Percentiles rank a stretch among this genome's conserved stretches.
Evolutionary conservation across 2,113 vertebrate genomes (phyloP).

Genomic region (Calidris pygmaea): DNA sequence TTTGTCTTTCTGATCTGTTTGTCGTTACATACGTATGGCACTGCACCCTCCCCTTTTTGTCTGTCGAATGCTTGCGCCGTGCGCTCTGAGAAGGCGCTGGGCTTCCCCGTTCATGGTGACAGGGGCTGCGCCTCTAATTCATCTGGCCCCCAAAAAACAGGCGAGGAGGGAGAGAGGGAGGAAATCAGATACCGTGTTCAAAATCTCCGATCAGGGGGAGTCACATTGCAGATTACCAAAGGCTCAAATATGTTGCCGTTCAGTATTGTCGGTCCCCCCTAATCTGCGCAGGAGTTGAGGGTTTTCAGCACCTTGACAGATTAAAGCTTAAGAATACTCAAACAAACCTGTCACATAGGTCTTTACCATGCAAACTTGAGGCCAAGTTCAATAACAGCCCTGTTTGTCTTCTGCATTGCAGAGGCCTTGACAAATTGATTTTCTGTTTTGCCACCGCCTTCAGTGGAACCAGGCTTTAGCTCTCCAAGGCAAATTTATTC

Average conservation of each 20-base stretch:
- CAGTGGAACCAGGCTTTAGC: neutral
- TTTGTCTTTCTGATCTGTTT: neutral
- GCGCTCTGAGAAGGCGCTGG: neutral
- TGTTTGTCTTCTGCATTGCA: conserved; percentile 32
- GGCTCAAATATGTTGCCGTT: neutral
- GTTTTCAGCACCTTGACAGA: neutral
- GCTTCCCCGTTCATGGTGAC: neutral
- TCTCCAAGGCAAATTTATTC: neutral
- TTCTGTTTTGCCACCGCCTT: conserved; percentile 30
- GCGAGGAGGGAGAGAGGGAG: neutral
- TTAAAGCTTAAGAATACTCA: neutral
- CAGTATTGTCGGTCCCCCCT: neutral
- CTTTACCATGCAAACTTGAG: conserved; percentile 43
- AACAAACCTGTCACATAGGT: neutral
- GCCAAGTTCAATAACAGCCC: neutral
- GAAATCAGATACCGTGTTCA: neutral
- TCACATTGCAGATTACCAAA: neutral
- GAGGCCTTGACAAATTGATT: conserved; percentile 31
- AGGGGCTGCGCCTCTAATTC: neutral
- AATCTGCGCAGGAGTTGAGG: neutral
- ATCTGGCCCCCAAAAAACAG: neutral
- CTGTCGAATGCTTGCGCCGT: neutral
- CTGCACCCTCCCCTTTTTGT: neutral
- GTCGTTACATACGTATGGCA: neutral
- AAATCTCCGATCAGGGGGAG: neutral